phyloP scores from a whole-genome alignment of 2,113 vertebrate genomes.

The Oxyruncus cristatus region DNA sequence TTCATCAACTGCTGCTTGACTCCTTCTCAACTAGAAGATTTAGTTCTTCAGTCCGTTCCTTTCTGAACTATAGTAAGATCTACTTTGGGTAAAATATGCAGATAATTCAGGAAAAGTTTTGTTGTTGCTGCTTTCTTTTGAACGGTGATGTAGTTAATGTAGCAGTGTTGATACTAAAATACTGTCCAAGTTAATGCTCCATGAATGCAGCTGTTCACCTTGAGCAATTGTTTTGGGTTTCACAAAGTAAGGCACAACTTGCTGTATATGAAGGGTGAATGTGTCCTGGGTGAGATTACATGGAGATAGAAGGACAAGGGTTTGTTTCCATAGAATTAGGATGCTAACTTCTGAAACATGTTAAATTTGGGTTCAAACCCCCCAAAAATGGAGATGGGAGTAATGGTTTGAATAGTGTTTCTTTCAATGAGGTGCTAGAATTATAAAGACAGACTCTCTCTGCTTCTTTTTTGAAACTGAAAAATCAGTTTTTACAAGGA shows the following conservation, averaged over 20 bases:
- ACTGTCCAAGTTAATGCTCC: not conserved
- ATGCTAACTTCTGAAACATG: accelerated
- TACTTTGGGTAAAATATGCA: not conserved
- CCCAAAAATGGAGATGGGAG: not conserved
- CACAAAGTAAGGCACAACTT: not conserved
- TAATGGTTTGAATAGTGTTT: not conserved
- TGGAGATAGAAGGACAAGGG: not conserved
- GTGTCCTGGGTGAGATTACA: accelerated
- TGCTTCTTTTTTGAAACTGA: not conserved
- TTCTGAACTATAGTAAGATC: not conserved
- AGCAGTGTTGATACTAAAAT: not conserved
- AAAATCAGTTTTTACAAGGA: not conserved
- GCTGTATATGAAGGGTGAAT: not conserved
- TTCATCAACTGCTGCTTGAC: not conserved
- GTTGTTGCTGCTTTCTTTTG: not conserved
- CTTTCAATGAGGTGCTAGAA: not conserved
- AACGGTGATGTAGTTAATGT: not conserved
- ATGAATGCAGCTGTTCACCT: not conserved
- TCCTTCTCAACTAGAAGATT: not conserved
- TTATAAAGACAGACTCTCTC: not conserved
- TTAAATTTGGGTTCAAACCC: not conserved
- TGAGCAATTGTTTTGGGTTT: not conserved
- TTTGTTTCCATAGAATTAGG: not conserved
- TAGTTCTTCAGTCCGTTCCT: not conserved
- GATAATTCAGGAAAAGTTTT: not conserved